Percentiles rank a stretch among this genome's conserved stretches.
These are phyloP conservation scores for Trypoxylon attenuatum DNA, from an alignment of 2,888 invertebrate genomes.

Conservation along the genomic window DNA sequence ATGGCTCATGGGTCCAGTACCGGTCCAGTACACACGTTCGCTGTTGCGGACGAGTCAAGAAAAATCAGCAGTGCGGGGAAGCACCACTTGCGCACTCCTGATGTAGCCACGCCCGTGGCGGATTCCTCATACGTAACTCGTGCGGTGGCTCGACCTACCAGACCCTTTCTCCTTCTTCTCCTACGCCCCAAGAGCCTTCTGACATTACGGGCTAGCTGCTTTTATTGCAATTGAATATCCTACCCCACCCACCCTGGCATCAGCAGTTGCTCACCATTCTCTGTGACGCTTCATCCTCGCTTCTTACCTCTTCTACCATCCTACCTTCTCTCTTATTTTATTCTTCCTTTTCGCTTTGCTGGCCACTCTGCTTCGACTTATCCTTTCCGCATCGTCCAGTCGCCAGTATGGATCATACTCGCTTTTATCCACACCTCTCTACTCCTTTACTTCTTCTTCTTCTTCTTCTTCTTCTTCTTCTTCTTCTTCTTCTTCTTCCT, in stretches of 20 bases:
- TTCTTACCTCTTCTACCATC: not conserved
- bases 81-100: conserved; percentile 65
- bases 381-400: too few relatives aligned
- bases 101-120: conserved; percentile 74
- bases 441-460: conserved; percentile 14
- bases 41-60: too few relatives aligned
- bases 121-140: conserved; percentile 75
- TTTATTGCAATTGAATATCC: conserved; percentile 73
- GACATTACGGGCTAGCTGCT: conserved; percentile 69
- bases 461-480: conserved; percentile 29
- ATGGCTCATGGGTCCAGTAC: not conserved
- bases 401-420: too few relatives aligned
- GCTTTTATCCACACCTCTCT: conserved; percentile 21
- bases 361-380: too few relatives aligned
- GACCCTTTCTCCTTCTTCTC: conserved; percentile 64
- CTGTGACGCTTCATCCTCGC: not conserved
- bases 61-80: conserved; percentile 58
- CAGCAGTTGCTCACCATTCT: conserved; percentile 1
- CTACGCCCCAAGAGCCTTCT: conserved; percentile 50
- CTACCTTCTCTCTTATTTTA: not conserved
- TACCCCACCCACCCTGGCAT: conserved; percentile 27
- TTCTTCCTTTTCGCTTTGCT: too few relatives aligned
- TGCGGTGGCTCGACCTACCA: conserved; percentile 74
- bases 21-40: conserved; percentile 6
- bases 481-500: conserved; percentile 33